Base-by-base conservation (phyloP, 1,140 invertebrate genomes). In the Lordiphosa mommai region DNA sequence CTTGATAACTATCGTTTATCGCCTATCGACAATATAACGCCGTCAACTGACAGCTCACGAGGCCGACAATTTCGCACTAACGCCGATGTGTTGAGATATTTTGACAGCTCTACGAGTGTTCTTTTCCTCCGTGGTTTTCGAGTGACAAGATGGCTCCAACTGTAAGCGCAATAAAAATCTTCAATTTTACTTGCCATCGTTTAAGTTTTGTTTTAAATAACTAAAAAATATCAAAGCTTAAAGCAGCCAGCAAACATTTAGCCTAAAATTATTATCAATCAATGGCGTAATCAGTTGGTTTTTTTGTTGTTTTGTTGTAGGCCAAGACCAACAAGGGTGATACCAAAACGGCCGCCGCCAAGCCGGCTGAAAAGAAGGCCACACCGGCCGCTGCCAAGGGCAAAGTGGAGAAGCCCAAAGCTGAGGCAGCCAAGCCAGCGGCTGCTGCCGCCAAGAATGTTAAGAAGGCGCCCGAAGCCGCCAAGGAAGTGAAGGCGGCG, bases 331-430 rank as follows among this genome's bases (percentile, higher is more conserved):
- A 68, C 66, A 87, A 88, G 76, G 73, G 80, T 72, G 85, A 86
- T 66, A 59, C 80, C 34, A 87, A 88, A 66, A 47, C 77, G 43
- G 41, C 79, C 41, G 79, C 84, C 49, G 72, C 84, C 30, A 88
- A 88, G 72, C 67, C 79, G 44, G 73, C 87, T 13, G 84, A 87
- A 20, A 87, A 88, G 65, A 88, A 88, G 70, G 67, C 87, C 32
- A 70, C 86, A 27, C 72, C 86, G 43, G 73, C 86, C 20, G 86
- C 88, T 23, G 87, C 87, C 37, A 88, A 88, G 59, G 88, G 88
- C 57, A 89, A 89, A 50, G 88, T 89, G 43, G 88, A 89, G 65
- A 89, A 89, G 52, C 82, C 87, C n/a, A 87, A 88, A 50, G 72
- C 87, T 50, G 86, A 88, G 61, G 72, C 87, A 17, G 67, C 87